Evolutionary conservation across 2,888 invertebrate species (phyloP).

Genomic region (Sialis fuliginosa): DNA sequence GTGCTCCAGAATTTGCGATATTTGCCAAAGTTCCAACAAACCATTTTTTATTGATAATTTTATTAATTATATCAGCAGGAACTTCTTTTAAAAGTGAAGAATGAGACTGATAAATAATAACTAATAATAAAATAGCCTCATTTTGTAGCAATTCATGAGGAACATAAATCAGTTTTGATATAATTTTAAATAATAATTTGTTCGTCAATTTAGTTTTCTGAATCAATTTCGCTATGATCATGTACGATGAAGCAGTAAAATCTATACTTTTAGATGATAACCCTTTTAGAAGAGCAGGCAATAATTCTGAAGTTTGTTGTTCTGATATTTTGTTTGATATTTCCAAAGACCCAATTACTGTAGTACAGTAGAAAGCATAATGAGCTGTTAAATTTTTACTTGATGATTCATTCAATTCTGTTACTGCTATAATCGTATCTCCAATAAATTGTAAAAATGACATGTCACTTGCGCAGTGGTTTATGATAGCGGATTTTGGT

Average conservation of each 20-base stretch:
- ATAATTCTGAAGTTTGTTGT: conserved; percentile 44
- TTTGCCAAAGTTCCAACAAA: conserved; percentile 30
- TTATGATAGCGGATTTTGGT: conserved; percentile 51
- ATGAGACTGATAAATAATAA: conserved; percentile 54
- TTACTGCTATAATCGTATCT: conserved; percentile 33
- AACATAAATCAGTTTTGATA: conserved; percentile 37
- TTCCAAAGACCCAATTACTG: conserved; percentile 52
- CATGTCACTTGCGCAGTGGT: conserved; percentile 46
- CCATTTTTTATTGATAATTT: conserved; percentile 29
- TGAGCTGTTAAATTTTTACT: conserved; percentile 46
- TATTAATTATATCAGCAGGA: conserved; percentile 31
- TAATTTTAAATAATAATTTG: conserved; percentile 36
- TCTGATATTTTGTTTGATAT: conserved; percentile 35
- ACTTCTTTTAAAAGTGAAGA: conserved; percentile 27
- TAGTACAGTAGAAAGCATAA: conserved; percentile 65
- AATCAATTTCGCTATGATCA: conserved; percentile 52
- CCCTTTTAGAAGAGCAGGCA: conserved; percentile 55
- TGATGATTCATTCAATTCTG: conserved; percentile 38
- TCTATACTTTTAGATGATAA: conserved; percentile 48
- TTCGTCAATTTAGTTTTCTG: conserved; percentile 39
- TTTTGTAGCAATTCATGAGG: conserved; percentile 31
- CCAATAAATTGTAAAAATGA: conserved; percentile 45
- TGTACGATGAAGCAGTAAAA: conserved; percentile 53
- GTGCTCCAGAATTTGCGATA: conserved; percentile 34
- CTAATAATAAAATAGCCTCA: conserved; percentile 45